Conservation (phyloP, 2,113 vertebrate genomes). For the Carollia perspicillata region DNA sequence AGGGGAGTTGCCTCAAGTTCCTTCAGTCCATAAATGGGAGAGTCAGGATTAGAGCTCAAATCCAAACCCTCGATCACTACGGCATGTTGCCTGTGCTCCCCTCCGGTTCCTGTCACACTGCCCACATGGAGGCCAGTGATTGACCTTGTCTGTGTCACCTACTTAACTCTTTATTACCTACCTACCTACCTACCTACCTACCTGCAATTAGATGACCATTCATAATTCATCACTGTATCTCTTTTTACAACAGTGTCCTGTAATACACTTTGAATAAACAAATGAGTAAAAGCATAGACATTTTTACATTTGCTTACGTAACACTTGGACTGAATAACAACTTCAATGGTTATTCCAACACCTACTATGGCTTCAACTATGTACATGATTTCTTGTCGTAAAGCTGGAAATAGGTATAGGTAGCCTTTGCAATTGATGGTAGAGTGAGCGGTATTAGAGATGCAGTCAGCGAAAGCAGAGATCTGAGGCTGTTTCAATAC, state of each 20-base stretch:
- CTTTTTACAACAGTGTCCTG: not conserved
- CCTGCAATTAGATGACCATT: no score
- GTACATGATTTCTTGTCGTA: not conserved
- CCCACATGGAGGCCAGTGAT: not conserved
- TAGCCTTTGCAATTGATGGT: not conserved
- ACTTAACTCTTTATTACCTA: not conserved
- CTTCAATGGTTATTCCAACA: not conserved
- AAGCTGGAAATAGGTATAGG: not conserved
- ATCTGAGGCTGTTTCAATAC: not conserved
- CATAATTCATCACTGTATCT: constrained; percentile 4
- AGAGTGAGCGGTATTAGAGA: not conserved
- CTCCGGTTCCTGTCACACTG: not conserved
- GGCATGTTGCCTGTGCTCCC: no score
- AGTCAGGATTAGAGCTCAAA: not conserved
- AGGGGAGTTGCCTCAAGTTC: not conserved
- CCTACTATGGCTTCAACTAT: not conserved
- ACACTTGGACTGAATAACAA: not conserved
- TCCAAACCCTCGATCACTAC: not conserved
- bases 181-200: not conserved
- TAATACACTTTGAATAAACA: constrained; percentile 19
- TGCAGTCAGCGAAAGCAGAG: not conserved
- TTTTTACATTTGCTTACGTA: not conserved
- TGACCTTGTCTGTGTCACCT: not conserved
- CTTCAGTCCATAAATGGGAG: not conserved
- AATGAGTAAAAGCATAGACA: not conserved